phyloP scores from a whole-genome alignment of 2,113 vertebrate genomes.

The Andinoacara biseriatus region DNA sequence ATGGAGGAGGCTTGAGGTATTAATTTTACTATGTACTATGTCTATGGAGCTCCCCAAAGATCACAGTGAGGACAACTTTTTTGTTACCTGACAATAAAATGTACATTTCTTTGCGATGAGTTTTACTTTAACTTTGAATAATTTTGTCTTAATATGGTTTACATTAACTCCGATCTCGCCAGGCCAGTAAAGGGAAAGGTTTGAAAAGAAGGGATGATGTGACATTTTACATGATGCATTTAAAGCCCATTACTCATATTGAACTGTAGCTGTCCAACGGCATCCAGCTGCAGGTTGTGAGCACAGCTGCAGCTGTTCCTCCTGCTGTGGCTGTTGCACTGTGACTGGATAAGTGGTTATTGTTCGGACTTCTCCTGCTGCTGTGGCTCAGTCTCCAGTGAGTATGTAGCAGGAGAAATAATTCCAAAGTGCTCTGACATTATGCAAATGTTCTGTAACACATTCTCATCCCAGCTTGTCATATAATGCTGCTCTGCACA shows the following conservation, averaged over 20 bases:
- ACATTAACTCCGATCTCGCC: background rate
- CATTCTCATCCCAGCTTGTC: background rate
- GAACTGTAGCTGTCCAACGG: background rate
- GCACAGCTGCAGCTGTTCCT: background rate
- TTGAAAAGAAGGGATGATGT: background rate
- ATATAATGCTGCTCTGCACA: background rate
- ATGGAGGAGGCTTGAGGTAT: too few species aligned
- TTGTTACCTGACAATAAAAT: background rate
- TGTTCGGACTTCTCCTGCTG: constrained; percentile 4
- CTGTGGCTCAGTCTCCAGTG: background rate
- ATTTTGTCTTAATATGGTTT: background rate
- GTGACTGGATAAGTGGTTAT: background rate
- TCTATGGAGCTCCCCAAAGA: too few species aligned
- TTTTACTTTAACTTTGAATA: background rate
- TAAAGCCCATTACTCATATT: background rate
- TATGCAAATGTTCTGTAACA: background rate
- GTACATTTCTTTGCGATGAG: background rate
- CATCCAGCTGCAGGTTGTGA: background rate
- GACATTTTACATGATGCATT: background rate
- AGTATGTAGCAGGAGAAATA: background rate
- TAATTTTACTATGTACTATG: too few species aligned
- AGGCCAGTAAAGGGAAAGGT: background rate
- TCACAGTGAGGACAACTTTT: background rate
- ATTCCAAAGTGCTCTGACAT: background rate
- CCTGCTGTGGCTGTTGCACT: background rate